Conservation (phyloP, 2,113 vertebrate genomes). For the Agelaius phoeniceus region DNA sequence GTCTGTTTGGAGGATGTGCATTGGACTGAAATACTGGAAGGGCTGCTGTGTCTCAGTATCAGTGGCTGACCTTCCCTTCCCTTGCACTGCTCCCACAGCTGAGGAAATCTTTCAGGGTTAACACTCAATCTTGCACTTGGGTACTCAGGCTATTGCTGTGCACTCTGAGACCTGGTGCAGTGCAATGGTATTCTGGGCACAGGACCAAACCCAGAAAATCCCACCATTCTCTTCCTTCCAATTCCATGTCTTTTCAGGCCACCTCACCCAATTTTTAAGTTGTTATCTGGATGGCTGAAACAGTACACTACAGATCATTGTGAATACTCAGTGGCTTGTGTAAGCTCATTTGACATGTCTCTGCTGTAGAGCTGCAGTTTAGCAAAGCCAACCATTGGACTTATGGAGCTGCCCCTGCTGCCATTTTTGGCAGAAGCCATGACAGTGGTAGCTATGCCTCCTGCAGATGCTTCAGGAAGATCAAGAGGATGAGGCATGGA, state of each 20-base stretch:
- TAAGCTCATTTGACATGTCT: constrained; percentile 35
- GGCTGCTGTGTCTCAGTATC: background rate
- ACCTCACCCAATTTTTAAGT: constrained; percentile 29
- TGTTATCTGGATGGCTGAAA: constrained; percentile 58
- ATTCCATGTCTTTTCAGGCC: constrained; percentile 28
- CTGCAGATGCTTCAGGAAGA: background rate
- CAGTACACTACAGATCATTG: constrained; percentile 53
- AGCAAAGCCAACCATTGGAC: background rate
- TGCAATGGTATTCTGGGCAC: background rate
- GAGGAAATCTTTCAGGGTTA: background rate
- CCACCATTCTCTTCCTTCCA: constrained; percentile 18
- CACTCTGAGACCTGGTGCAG: background rate
- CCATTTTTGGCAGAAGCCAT: background rate
- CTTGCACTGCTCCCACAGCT: background rate
- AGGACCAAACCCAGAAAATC: constrained; percentile 28
- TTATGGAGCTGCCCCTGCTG: background rate
- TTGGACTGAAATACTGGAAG: background rate
- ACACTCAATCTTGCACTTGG: background rate
- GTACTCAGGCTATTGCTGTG: background rate
- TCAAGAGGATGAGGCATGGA: background rate
- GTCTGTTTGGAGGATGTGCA: background rate
- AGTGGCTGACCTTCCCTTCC: background rate
- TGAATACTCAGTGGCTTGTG: constrained; percentile 63
- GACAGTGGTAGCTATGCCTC: background rate
- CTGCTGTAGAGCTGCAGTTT: background rate